Conservation (phyloP, 1,140 invertebrate species). For the Sinonovacula constricta region DNA sequence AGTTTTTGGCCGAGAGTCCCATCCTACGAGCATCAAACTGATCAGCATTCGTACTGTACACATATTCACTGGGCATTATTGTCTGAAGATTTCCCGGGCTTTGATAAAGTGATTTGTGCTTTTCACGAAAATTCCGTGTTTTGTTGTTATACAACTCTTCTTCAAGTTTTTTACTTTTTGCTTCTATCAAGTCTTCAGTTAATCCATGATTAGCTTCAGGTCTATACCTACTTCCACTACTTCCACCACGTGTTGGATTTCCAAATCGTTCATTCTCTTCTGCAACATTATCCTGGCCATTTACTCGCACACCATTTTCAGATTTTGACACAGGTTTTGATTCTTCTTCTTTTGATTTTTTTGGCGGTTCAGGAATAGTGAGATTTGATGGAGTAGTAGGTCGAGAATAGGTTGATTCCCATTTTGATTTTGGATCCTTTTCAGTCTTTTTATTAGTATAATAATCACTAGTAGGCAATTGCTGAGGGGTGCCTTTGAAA, state of each 20-base stretch:
- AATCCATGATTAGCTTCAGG: constrained; percentile 26
- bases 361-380: constrained; percentile 8
- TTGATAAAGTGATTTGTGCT: background rate
- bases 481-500: constrained; percentile 17
- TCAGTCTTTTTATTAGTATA: constrained; percentile 59
- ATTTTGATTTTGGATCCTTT: constrained; percentile 55
- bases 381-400: constrained; percentile 52
- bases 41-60: constrained; percentile 55
- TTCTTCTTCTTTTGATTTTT: background rate
- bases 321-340: too few relatives aligned
- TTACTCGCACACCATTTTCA: background rate
- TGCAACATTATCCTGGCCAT: background rate
- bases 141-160: constrained; percentile 33
- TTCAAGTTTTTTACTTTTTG: constrained; percentile 35
- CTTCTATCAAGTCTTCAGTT: constrained; percentile 43
- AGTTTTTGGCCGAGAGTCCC: constrained; percentile 67
- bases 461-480: constrained; percentile 57
- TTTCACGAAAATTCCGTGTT: constrained; percentile 14
- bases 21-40: constrained; percentile 72
- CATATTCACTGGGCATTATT: constrained; percentile 70
- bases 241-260: background rate
- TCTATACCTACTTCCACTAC: constrained; percentile 1
- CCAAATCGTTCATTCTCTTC: background rate
- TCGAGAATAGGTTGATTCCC: constrained; percentile 60
- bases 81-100: constrained; percentile 35